These are phyloP conservation scores for Saturnia japonica DNA, from an alignment of 2,888 invertebrate species.

Conservation along the genomic window DNA sequence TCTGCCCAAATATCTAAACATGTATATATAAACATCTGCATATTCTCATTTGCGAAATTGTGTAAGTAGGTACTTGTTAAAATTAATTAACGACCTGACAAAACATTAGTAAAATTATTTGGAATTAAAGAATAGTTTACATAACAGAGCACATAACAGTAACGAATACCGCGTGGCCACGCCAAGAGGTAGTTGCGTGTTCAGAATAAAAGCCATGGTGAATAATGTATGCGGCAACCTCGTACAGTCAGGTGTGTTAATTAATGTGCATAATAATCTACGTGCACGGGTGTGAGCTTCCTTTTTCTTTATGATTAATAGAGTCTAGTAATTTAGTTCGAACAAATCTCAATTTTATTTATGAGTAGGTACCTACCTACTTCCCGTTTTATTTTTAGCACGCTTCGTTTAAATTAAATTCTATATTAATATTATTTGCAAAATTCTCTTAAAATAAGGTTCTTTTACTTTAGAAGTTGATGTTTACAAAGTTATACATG, in stretches of 20 bases:
- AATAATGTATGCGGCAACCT: slow-evolving; percentile 68
- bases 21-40: neutral
- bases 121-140: slow-evolving; percentile 8
- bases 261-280: slow-evolving; percentile 81
- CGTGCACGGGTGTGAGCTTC: slow-evolving; percentile 76
- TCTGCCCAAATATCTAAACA: too few species aligned
- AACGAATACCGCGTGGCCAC: neutral
- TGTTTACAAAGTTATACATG: too few species aligned
- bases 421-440: neutral
- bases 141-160: neutral
- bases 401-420: neutral
- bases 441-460: neutral
- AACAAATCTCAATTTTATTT: slow-evolving; percentile 28
- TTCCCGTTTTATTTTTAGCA: neutral
- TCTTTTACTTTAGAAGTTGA: neutral
- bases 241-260: slow-evolving; percentile 56
- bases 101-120: slow-evolving; percentile 1
- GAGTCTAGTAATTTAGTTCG: slow-evolving; percentile 67
- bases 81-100: neutral
- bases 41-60: neutral
- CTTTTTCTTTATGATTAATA: slow-evolving; percentile 80
- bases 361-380: neutral
- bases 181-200: slow-evolving; percentile 48
- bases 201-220: slow-evolving; percentile 36
- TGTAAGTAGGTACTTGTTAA: neutral